Evolutionary conservation across 1,140 invertebrate species (phyloP).

Genomic region (Diabrotica virgifera): DNA sequence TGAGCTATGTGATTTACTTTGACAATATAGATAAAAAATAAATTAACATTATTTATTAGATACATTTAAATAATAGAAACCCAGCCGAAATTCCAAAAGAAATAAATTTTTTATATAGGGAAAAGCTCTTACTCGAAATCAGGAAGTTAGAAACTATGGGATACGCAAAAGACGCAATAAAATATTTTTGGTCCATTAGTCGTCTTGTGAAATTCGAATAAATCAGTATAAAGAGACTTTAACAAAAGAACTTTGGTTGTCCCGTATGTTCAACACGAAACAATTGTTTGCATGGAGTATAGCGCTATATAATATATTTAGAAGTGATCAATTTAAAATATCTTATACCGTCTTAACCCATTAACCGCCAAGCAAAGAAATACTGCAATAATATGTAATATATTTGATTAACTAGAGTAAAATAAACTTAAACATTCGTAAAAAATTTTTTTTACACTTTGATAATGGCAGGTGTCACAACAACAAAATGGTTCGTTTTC

Average conservation of each 20-base stretch:
- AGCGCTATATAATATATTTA: not conserved
- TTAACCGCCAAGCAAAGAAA: too few species aligned
- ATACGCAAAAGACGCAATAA: not conserved
- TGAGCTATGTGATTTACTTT: too few species aligned
- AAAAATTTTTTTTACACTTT: too few species aligned
- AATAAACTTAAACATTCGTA: too few species aligned
- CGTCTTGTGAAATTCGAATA: not conserved
- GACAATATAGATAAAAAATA: too few species aligned
- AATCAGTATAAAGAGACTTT: not conserved
- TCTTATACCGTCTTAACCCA: too few species aligned
- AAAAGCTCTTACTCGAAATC: not conserved
- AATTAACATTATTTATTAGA: too few species aligned
- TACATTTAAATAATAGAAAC: too few species aligned
- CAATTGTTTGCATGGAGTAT: not conserved
- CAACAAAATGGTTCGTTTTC: too few species aligned
- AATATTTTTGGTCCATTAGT: slow-evolving; percentile 1
- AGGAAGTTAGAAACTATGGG: not conserved
- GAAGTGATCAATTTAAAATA: not conserved
- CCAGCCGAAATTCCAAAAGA: not conserved
- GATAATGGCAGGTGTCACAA: too few species aligned
- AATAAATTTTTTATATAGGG: not conserved
- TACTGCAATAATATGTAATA: too few species aligned
- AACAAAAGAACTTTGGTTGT: not conserved
- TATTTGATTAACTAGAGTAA: too few species aligned
- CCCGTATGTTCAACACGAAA: not conserved